Base-by-base conservation (phyloP, 2,888 invertebrate species). In the Trissoscelio sp. region DNA sequence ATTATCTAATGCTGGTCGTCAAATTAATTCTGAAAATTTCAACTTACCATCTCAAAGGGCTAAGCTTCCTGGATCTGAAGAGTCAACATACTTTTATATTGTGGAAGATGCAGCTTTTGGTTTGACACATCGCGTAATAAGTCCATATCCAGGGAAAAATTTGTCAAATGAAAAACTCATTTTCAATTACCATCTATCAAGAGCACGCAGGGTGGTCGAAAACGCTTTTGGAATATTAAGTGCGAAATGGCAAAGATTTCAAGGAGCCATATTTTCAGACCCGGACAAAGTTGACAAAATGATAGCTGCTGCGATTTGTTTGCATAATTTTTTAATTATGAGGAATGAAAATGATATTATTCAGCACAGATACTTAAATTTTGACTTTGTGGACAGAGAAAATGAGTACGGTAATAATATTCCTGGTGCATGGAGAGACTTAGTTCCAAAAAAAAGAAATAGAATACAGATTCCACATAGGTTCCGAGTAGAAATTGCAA, bases 101-200 rank as follows among this genome's bases (percentile, higher is more conserved):
- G 82, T 34, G 2, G 82, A 62, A 34, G 66, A 37, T 44, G 69
- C 53, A 24, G 74, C 79, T 31, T 34, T 51, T 9, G 28, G 74
- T 1, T 9, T 34, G 11, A 64, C 48, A 24, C 37, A 79, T 22
- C 12, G 34, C 9, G 7, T 82, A 24, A 69, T 82, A 46, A 22
- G 55, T 14, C 82, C 79, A 9, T 81, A 67, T 44, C 51, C 69
- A 14, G 64, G 74, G 5, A 16, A 37, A 22, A n/a, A 62, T 28
- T 48, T 78, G 12, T 53, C 58, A 9, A 7, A 28, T n/a, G 39
- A 31, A 5, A 62, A 69, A 53, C 24, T 46, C 14, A 37, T 79
- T 4, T 79, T 79, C 44, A 81, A 81, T 46, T 81, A 81, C 31
- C 55, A 79, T 6, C 46, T 82, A 7, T 74, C 82, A 20, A 34